phyloP scores from a whole-genome alignment of 2,113 vertebrate genomes.

The Phaetusa simplex region DNA sequence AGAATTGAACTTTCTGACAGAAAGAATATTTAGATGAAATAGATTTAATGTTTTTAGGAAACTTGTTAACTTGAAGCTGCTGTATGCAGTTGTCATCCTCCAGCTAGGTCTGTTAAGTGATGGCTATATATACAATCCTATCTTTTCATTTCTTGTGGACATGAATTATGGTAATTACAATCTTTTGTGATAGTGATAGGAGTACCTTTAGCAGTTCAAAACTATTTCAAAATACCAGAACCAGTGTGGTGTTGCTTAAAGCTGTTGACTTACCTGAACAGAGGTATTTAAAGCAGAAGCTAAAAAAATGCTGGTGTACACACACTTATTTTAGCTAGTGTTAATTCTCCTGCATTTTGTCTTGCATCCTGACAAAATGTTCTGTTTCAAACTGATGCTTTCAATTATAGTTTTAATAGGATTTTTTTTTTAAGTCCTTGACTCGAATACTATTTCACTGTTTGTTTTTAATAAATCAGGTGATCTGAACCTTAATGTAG shows the following conservation, averaged over 20 bases:
- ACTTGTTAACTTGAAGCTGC: background rate
- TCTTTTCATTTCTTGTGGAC: background rate
- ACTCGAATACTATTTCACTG: background rate
- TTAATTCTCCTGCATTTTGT: background rate
- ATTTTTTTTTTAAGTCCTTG: background rate
- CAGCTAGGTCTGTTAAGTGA: background rate
- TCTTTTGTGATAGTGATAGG: background rate
- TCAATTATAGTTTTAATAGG: background rate
- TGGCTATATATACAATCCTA: background rate
- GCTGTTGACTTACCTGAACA: background rate
- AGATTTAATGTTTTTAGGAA: background rate
- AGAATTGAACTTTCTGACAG: background rate
- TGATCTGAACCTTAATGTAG: constrained; percentile 97
- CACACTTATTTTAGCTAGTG: background rate
- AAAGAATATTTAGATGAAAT: background rate
- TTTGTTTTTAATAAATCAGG: constrained; percentile 75
- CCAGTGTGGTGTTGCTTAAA: background rate
- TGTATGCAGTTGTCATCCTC: background rate
- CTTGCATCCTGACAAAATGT: background rate
- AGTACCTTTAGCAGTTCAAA: background rate
- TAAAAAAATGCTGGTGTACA: background rate
- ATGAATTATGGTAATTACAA: background rate
- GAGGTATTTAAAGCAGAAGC: background rate
- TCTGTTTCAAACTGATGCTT: background rate
- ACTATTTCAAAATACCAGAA: background rate